Evolutionary conservation across 1,140 invertebrate genomes (phyloP).

Genomic region (Achroia grisella): DNA sequence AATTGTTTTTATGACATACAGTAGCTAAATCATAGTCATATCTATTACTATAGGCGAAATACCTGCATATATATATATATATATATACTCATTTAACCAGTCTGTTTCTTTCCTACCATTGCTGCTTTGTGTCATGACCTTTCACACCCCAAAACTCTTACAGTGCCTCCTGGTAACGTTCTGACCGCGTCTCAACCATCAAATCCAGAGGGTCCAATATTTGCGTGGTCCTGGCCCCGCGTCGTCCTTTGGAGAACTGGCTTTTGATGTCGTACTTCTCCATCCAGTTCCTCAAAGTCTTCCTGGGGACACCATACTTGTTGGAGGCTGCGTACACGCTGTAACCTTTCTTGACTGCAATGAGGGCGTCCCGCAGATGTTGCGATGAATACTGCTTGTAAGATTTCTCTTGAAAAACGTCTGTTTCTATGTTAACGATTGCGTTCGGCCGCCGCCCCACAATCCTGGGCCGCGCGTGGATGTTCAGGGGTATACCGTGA

Average conservation of each 20-base stretch:
- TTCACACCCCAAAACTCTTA: too few relatives aligned
- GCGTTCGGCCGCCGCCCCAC: constrained; percentile 50
- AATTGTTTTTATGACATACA: too few relatives aligned
- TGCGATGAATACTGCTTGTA: constrained; percentile 69
- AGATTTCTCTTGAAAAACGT: constrained; percentile 63
- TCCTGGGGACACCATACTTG: constrained; percentile 65
- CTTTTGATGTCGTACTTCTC: constrained; percentile 71
- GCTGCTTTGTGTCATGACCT: too few relatives aligned
- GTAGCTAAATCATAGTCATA: too few relatives aligned
- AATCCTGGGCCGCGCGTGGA: constrained; percentile 52
- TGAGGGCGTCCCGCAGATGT: constrained; percentile 57
- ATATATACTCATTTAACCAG: too few relatives aligned
- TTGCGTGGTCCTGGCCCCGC: constrained; percentile 41
- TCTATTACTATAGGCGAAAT: too few relatives aligned
- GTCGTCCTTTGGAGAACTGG: constrained; percentile 65
- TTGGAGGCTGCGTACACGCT: constrained; percentile 69
- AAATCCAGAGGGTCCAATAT: constrained; percentile 56
- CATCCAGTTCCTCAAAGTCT: constrained; percentile 69
- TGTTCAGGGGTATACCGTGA: constrained; percentile 51
- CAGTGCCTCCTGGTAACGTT: constrained; percentile 33
- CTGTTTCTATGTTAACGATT: constrained; percentile 61
- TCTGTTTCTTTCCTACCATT: too few relatives aligned
- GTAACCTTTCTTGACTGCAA: constrained; percentile 65
- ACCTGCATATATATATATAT: too few relatives aligned
- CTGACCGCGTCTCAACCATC: constrained; percentile 37